These are phyloP conservation scores for Ditylenchus weischeri DNA, from an alignment of 2,888 invertebrate genomes.

Conservation along the genomic window DNA sequence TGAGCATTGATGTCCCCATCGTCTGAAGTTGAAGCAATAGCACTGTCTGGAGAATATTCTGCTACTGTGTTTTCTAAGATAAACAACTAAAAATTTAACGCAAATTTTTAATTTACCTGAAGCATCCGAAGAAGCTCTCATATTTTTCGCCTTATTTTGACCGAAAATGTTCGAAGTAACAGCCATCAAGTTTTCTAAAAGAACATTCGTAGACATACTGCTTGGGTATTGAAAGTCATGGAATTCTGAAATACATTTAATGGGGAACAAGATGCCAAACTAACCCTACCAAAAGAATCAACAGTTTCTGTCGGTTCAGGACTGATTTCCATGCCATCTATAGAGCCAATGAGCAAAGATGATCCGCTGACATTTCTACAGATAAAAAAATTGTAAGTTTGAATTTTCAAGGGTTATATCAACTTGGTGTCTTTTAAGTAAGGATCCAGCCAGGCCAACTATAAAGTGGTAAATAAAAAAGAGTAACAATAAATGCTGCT, in stretches of 20 bases:
- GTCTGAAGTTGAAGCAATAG: constrained; percentile 35
- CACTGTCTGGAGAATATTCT: constrained; percentile 34
- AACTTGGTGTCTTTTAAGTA: constrained; percentile 41
- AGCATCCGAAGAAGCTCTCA: background rate
- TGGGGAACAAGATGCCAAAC: background rate
- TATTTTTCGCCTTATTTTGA: background rate
- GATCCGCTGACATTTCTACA: background rate
- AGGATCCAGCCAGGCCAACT: constrained; percentile 53
- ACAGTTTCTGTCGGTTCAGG: background rate
- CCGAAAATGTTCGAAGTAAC: constrained; percentile 19
- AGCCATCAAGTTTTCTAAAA: constrained; percentile 35
- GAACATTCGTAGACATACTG: constrained; percentile 29
- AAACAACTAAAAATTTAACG: background rate
- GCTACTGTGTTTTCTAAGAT: background rate
- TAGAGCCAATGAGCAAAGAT: background rate
- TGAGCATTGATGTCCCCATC: constrained; percentile 27
- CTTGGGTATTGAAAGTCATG: constrained; percentile 26
- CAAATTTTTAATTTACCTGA: background rate
- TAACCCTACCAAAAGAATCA: background rate
- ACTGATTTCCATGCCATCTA: background rate
- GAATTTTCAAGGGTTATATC: background rate
- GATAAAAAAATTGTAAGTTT: background rate
- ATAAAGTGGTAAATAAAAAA: no score
- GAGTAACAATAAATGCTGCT: no score
- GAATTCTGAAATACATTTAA: constrained; percentile 15